phyloP scores from a whole-genome alignment of 2,113 vertebrate genomes.

The Etia nguti region DNA sequence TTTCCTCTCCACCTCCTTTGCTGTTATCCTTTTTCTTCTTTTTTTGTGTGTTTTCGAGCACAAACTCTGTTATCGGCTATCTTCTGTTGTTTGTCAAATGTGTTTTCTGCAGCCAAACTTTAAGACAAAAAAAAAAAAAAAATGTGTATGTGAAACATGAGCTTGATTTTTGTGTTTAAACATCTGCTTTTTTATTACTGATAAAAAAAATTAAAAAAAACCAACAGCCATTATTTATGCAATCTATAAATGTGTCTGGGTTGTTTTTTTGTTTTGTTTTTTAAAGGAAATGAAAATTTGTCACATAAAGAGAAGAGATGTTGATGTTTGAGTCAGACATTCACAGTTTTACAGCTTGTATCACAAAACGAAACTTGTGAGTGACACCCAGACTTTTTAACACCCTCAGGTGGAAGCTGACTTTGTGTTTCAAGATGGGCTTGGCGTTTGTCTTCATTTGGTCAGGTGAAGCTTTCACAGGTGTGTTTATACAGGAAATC shows the following conservation, averaged over 20 bases:
- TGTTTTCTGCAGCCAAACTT: not conserved
- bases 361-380: not conserved
- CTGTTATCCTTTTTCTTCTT: not conserved
- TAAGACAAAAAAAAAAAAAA: not conserved
- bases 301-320: not conserved
- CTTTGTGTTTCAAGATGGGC: not conserved
- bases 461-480: not conserved
- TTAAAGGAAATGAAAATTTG: not conserved
- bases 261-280: rapidly evolving
- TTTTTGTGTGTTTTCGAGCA: not conserved
- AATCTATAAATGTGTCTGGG: not conserved
- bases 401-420: not conserved
- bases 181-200: not conserved
- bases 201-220: not conserved
- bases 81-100: not conserved
- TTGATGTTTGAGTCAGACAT: not conserved
- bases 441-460: not conserved
- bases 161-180: not conserved
- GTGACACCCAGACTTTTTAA: not conserved
- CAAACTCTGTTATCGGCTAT: not conserved
- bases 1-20: not conserved
- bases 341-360: not conserved
- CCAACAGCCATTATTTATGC: not conserved
- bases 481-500: not conserved
- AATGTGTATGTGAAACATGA: not conserved